Base-by-base conservation (phyloP, 2,888 invertebrate genomes). In the Himalopsyche japonica region DNA sequence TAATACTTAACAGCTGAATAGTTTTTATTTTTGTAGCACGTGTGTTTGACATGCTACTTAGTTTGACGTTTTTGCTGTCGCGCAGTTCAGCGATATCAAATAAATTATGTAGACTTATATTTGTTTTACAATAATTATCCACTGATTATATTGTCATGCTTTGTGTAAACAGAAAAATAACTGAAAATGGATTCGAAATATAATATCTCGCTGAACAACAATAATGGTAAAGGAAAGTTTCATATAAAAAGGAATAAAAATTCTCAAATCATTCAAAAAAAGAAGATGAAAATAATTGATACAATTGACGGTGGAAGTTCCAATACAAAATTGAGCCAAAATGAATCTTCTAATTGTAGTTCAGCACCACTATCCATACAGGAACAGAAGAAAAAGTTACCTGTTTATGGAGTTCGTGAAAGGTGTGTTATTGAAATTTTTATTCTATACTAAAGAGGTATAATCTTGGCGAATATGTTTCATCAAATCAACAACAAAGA, bases 351-450 rank as follows among this genome's bases (percentile, higher is more conserved):
- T 48, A 83, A 32, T 20, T 80, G 76, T 43, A 57, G 48, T 43
- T 8, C 30, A 10, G 18, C 82, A 32, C 30, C 76, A 18, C 34
- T 49, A 37, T 77, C 83, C 12, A 57, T 83, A 37, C 89, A 90
- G 79, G 91, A 92, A 87, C 90, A 91, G 70, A 91, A 93, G 32
- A 91, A 90, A 88, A 89, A 90, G 27, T 88, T 94, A 84, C 94
- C 94, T n/a, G 93, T 94, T 0, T 93, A 91, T 87, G 89, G 90
- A 87, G 93, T 93, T 18, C 90, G 91, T 80, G 89, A 90, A 86
- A 91, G 92, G 93, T 92, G 87, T 82, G 82, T 37, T n/a, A 37
- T 37, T n/a, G n/a, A 37, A 7, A 37, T 37, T 37, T 37, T 76
- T 37, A 15, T 70, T 27, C 12, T 3, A 70, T 70, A 70, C 3